Percentiles rank a stretch among this genome's conserved stretches.
Conservation (phyloP, 2,888 invertebrate species). For the Leistus spinibarbis region DNA sequence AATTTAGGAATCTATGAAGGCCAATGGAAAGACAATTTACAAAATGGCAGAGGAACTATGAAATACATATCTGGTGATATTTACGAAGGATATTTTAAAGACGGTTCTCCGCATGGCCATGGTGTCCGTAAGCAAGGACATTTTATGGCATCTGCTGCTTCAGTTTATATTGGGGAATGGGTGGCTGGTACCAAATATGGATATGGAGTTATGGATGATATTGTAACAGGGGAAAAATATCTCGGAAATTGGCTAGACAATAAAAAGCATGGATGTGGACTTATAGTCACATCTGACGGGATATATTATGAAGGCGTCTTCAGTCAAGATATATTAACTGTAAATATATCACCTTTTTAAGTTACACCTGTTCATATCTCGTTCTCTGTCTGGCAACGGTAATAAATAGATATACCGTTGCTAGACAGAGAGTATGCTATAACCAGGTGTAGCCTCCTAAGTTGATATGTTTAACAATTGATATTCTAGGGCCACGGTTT, state of each 20-base stretch:
- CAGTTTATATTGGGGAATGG: constrained; percentile 91
- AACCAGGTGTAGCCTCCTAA: not conserved
- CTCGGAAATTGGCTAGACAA: constrained; percentile 89
- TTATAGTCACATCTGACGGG: constrained; percentile 87
- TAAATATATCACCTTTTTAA: constrained; percentile 54
- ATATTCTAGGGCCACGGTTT: constrained; percentile 78
- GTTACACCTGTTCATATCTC: no score
- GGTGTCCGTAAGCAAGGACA: constrained; percentile 82
- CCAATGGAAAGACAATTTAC: constrained; percentile 79
- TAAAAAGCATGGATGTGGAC: constrained; percentile 80
- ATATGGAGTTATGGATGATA: constrained; percentile 89
- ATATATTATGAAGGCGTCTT: constrained; percentile 91
- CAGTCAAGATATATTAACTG: constrained; percentile 76
- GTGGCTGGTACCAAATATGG: constrained; percentile 76
- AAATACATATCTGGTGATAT: constrained; percentile 78
- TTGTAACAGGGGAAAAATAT: constrained; percentile 86
- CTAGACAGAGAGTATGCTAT: not conserved
- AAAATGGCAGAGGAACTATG: constrained; percentile 80
- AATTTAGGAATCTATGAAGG: constrained; percentile 75
- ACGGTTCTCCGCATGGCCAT: constrained; percentile 83
- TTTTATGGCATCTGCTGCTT: constrained; percentile 74
- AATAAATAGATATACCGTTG: no score
- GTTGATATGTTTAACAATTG: not conserved
- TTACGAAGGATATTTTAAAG: constrained; percentile 87
- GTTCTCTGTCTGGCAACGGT: no score